phyloP scores from a whole-genome alignment of 2,888 invertebrate genomes.

The Aleiodes leptofemur region DNA sequence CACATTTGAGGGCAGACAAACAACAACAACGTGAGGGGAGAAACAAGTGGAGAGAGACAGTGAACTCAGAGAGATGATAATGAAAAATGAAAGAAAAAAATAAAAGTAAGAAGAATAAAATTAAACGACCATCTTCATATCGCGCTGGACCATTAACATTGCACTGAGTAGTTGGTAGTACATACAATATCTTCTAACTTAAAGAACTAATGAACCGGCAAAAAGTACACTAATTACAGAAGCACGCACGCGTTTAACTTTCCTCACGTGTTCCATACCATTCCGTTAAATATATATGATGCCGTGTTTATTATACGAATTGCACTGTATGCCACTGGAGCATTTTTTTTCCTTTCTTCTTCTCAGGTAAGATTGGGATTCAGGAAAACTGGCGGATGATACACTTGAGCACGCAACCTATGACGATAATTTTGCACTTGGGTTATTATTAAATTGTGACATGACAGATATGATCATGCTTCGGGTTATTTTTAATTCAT shows the following conservation, averaged over 20 bases:
- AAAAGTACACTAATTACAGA: conserved; percentile 43
- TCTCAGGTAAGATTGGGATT: conserved; percentile 17
- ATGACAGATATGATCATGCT: conserved; percentile 34
- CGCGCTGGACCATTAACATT: conserved; percentile 23
- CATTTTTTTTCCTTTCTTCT: neutral
- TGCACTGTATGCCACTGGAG: neutral
- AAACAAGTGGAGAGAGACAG: conserved; percentile 23
- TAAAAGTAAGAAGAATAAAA: conserved; percentile 28
- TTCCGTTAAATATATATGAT: conserved; percentile 12
- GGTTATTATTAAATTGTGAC: conserved; percentile 36
- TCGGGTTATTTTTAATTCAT: conserved; percentile 23
- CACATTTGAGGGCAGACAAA: conserved; percentile 30
- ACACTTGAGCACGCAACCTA: conserved; percentile 24
- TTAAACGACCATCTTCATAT: conserved; percentile 36
- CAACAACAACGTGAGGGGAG: conserved; percentile 6
- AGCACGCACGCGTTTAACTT: conserved; percentile 38
- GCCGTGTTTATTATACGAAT: neutral
- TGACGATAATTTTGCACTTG: conserved; percentile 28
- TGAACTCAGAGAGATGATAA: conserved; percentile 6
- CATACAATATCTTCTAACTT: conserved; percentile 52
- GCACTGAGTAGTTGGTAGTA: conserved; percentile 11
- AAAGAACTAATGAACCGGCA: conserved; percentile 49
- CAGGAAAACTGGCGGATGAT: conserved; percentile 22
- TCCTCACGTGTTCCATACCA: conserved; percentile 21
- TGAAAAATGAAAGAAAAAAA: conserved; percentile 1